These are phyloP conservation scores for Fratercula arctica DNA, from an alignment of 2,797 vertebrate genomes.

Conservation along the genomic window DNA sequence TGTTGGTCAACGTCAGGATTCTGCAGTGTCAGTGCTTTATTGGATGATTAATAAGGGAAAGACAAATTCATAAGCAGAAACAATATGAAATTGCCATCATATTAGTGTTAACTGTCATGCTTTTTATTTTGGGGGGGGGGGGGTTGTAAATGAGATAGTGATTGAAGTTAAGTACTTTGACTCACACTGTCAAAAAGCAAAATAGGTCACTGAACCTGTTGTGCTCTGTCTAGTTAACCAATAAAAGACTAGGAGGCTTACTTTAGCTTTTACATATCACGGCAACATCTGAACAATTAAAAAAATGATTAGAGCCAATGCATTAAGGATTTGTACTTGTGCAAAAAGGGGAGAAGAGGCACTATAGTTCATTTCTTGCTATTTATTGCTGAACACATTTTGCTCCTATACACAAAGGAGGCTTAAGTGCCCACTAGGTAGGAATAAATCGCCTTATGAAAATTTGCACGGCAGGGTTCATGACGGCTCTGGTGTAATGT, in stretches of 20 bases:
- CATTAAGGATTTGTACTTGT: slow-evolving; percentile 39
- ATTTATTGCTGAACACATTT: slow-evolving; percentile 69
- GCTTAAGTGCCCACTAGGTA: slow-evolving; percentile 72
- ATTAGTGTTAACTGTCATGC: slow-evolving; percentile 81
- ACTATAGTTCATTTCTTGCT: slow-evolving; percentile 27
- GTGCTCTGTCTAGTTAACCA: slow-evolving; percentile 79
- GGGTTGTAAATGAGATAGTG: slow-evolving; percentile 80
- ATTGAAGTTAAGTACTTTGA: slow-evolving; percentile 85
- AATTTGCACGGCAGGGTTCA: slow-evolving; percentile 71
- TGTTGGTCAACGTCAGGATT: slow-evolving; percentile 96
- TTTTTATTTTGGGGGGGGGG: slow-evolving; percentile 76
- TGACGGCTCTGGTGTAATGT: slow-evolving; percentile 70
- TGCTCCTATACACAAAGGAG: slow-evolving; percentile 69
- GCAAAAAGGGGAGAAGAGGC: slow-evolving; percentile 20
- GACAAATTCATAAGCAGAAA: slow-evolving; percentile 97
- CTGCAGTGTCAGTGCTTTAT: slow-evolving; percentile 98
- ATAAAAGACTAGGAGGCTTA: slow-evolving; percentile 57
- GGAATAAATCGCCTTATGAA: slow-evolving; percentile 78
- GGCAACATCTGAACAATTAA: background rate
- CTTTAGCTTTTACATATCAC: slow-evolving; percentile 11
- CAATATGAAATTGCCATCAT: slow-evolving; percentile 89
- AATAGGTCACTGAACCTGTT: slow-evolving; percentile 78
- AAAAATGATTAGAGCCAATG: background rate
- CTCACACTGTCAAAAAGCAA: slow-evolving; percentile 78
- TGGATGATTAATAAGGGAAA: slow-evolving; percentile 99